These are phyloP conservation scores for Pitangus sulphuratus DNA, from an alignment of 2,797 vertebrate species.

Conservation along the genomic window DNA sequence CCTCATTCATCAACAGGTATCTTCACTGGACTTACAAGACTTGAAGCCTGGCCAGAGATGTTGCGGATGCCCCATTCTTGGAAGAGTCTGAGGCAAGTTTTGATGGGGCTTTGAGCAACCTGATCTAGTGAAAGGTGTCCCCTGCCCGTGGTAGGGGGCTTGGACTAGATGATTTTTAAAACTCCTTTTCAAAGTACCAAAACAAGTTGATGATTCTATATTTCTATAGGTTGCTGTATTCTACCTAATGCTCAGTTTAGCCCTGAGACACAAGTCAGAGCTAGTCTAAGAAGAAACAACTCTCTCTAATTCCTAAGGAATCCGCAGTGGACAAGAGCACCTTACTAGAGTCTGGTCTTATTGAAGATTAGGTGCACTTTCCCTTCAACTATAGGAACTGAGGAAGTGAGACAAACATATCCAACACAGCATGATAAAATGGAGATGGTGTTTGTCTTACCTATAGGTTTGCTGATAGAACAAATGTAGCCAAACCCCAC, in stretches of 20 bases:
- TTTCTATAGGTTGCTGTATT: not conserved
- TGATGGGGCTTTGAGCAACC: not conserved
- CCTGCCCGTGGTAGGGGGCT: rapidly evolving
- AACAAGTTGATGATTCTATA: not conserved
- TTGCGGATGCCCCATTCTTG: rapidly evolving
- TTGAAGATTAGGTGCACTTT: not conserved
- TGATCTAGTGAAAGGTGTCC: not conserved
- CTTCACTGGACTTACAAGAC: not conserved
- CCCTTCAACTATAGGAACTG: not conserved
- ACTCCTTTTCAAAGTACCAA: not conserved
- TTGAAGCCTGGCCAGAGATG: not conserved
- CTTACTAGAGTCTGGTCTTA: not conserved
- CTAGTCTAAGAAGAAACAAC: not conserved
- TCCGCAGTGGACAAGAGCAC: not conserved
- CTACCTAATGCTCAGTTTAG: not conserved
- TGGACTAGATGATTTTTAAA: not conserved
- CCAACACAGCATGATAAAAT: rapidly evolving
- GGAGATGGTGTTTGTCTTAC: not conserved
- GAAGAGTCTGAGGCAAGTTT: not conserved
- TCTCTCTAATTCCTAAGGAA: not conserved
- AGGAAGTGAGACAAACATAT: not conserved
- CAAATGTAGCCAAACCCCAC: not conserved
- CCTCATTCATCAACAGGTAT: not conserved
- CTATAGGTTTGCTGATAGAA: not conserved
- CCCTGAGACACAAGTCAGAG: not conserved